Evolutionary conservation across 2,113 vertebrate species (phyloP), one percentile per base, ranked within the genome.

Genomic region (Podiceps cristatus): DNA sequence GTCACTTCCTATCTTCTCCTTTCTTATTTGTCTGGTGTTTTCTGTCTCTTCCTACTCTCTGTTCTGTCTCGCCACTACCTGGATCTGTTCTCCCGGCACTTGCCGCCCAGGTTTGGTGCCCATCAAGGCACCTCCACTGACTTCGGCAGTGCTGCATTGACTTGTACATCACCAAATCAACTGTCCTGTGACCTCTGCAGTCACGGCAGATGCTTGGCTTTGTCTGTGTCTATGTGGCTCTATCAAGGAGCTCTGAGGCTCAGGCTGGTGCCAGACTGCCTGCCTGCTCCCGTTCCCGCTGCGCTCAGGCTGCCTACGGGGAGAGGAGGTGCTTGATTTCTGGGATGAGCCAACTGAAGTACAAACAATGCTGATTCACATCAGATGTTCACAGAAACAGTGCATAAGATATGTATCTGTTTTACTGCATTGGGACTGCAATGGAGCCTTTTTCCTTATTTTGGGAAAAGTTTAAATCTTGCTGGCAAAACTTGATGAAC

Each of bases 221-320:
- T 64, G 10, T 45, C 81, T 37, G 3, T 20, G 13, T 24, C 62
- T 25, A 0, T 3, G 42, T 18, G 69, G 18, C 33, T 33, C 22
- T 20, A 56, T 6, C 45, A 18, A 49, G 42, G 45, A 69, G 18
- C 40, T 73, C 7, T 45, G 24, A 27, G 33, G 12, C 12, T 58
- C 47, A 58, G 63, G 42, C 15, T 91, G 64, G 14, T 86, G 56
- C 31, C 45, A 56, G 18, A 35, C 29, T 73, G 37, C 78, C 59
- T 53, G 44, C 68, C 87, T 0, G 1, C 42, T 55, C 18, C 3
- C 0, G 0, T 47, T 73, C 74, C 49, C 1, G 2, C n/a, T 28
- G 50, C 16, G 71, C 55, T 74, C 31, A 42, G 67, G 62, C 45
- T 87, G 77, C 52, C 62, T 33, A 10, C 0, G 8, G 25, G 29